Evolutionary conservation across 2,113 vertebrate species (phyloP).

Genomic region (Mionectes macconnelli): DNA sequence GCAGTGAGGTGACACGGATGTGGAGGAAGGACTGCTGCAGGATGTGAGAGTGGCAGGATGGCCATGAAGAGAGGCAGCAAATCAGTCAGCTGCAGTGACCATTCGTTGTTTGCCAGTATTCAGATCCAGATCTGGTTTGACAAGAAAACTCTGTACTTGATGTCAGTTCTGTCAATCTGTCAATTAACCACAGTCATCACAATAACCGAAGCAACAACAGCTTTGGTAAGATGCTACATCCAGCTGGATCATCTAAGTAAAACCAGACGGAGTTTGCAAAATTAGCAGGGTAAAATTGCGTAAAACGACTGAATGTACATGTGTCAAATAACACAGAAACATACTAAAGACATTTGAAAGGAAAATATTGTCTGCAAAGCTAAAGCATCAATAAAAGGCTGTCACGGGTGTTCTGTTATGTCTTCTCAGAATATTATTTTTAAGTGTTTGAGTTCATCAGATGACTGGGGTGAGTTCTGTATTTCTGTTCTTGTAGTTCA

Average conservation of each 20-base stretch:
- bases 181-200: neutral
- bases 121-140: neutral
- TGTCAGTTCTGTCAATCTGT: neutral
- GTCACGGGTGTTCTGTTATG: neutral
- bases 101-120: neutral
- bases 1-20: fast-evolving
- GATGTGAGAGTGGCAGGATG: neutral
- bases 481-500: neutral
- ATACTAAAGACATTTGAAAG: neutral
- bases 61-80: neutral
- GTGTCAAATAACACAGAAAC: neutral
- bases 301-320: neutral
- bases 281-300: neutral
- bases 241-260: neutral
- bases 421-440: neutral
- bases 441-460: neutral
- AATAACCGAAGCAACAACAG: neutral
- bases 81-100: neutral
- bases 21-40: neutral
- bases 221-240: neutral
- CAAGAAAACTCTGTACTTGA: neutral
- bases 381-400: neutral
- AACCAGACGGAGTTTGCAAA: neutral
- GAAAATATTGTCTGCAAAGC: neutral
- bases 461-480: neutral